These are phyloP conservation scores for Adelges cooleyi DNA, from an alignment of 1,140 invertebrate genomes.

Conservation along the genomic window DNA sequence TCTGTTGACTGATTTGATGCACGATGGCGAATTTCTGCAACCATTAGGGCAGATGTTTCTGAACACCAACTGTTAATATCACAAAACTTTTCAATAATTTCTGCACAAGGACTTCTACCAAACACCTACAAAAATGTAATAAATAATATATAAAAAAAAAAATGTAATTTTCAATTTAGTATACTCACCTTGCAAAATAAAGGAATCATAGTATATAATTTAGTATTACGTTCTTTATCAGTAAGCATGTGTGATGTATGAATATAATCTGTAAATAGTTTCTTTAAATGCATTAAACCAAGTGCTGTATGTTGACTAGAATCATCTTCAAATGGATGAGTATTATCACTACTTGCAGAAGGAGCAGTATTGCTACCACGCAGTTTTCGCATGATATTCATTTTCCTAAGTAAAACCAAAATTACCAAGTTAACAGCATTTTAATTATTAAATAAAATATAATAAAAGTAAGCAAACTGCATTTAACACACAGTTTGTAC, in stretches of 20 bases:
- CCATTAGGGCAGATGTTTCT: conserved; percentile 89
- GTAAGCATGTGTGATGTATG: conserved; percentile 69
- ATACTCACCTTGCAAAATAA: conserved; percentile 86
- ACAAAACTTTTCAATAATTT: conserved; percentile 92
- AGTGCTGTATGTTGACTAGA: conserved; percentile 68
- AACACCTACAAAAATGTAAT: conserved; percentile 56
- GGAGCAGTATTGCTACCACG: conserved; percentile 45
- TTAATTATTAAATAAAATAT: too few species aligned
- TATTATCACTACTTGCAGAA: conserved; percentile 39
- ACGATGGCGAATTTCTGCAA: conserved; percentile 81
- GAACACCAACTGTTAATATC: conserved; percentile 86
- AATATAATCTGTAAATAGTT: conserved; percentile 86
- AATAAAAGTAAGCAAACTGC: too few species aligned
- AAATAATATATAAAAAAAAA: background rate
- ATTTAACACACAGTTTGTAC: too few species aligned
- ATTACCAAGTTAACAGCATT: too few species aligned
- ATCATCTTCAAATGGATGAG: conserved; percentile 38
- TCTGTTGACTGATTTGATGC: conserved; percentile 93
- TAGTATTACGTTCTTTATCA: conserved; percentile 78
- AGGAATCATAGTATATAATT: conserved; percentile 95
- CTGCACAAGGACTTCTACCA: conserved; percentile 72
- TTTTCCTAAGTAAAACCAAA: conserved; percentile 35
- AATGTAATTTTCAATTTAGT: background rate
- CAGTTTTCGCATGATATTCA: conserved; percentile 80
- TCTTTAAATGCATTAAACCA: conserved; percentile 89